These are phyloP conservation scores for Pammene fasciana DNA, from an alignment of 2,888 invertebrate genomes.

Conservation along the genomic window DNA sequence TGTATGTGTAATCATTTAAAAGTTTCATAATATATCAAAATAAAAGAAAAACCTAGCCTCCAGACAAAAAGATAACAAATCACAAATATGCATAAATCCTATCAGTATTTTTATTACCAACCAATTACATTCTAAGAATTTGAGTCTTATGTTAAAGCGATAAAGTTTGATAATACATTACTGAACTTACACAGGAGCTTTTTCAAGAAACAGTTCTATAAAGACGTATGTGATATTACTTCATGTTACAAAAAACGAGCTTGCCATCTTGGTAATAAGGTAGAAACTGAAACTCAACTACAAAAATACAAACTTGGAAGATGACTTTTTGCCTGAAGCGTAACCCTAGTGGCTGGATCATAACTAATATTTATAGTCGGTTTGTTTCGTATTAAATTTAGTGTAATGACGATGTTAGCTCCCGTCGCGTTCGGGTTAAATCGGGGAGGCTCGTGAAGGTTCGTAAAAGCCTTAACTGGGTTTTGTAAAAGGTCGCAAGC, in stretches of 20 bases:
- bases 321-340: slow-evolving; percentile 61
- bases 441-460: slow-evolving; percentile 23
- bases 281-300: neutral
- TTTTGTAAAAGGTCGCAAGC: neutral
- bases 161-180: slow-evolving; percentile 16
- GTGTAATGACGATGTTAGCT: slow-evolving; percentile 63
- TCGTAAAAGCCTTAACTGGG: slow-evolving; percentile 33
- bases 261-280: neutral
- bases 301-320: slow-evolving; percentile 19
- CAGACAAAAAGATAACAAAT: slow-evolving; percentile 25
- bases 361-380: slow-evolving; percentile 73
- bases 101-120: slow-evolving; percentile 33
- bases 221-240: neutral
- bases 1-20: slow-evolving; percentile 23
- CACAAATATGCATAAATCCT: slow-evolving; percentile 36
- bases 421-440: slow-evolving; percentile 35
- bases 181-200: slow-evolving; percentile 11
- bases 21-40: slow-evolving; percentile 12
- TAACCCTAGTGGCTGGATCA: slow-evolving; percentile 68
- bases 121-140: slow-evolving; percentile 4
- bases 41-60: slow-evolving; percentile 16
- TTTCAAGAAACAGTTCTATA: neutral
- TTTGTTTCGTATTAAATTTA: slow-evolving; percentile 75
- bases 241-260: neutral
- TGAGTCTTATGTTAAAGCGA: slow-evolving; percentile 15